These are phyloP conservation scores for Stichopus chloronotus DNA, from an alignment of 35 echinoderm and acorn worm species.

Conservation along the genomic window DNA sequence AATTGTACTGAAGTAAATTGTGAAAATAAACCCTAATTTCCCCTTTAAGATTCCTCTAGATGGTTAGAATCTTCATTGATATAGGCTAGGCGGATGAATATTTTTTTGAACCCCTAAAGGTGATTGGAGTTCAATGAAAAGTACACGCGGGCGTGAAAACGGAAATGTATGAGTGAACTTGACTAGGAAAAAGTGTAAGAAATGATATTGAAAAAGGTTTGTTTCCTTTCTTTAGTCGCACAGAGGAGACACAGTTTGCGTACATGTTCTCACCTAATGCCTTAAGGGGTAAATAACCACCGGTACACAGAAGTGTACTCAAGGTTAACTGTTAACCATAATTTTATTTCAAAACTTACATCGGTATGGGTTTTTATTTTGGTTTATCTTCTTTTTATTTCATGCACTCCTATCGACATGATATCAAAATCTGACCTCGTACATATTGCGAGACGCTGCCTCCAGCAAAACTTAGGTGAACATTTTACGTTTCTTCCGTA, in stretches of 20 bases:
- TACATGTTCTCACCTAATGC: not conserved
- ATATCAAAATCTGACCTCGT: slow-evolving; percentile 1
- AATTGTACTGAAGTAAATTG: too few species aligned
- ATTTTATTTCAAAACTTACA: not conserved
- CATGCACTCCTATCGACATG: not conserved
- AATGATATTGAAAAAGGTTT: too few species aligned
- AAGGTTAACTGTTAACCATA: not conserved
- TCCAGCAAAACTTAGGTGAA: not conserved
- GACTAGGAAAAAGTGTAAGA: too few species aligned
- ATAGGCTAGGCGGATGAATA: too few species aligned
- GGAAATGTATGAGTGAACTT: too few species aligned
- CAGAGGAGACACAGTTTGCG: too few species aligned
- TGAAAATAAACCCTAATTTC: too few species aligned
- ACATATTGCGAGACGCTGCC: not conserved
- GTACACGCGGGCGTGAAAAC: not conserved
- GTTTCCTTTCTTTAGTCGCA: too few species aligned
- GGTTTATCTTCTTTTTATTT: not conserved
- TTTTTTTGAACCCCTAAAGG: not conserved
- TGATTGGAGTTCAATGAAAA: not conserved
- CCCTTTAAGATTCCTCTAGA: too few species aligned
- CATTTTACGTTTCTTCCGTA: not conserved
- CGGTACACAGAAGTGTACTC: not conserved
- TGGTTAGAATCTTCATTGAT: too few species aligned
- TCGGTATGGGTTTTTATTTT: not conserved
- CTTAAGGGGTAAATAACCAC: not conserved